Evolutionary conservation across 2,888 invertebrate species (phyloP).

Genomic region (Endomychus coccineus): DNA sequence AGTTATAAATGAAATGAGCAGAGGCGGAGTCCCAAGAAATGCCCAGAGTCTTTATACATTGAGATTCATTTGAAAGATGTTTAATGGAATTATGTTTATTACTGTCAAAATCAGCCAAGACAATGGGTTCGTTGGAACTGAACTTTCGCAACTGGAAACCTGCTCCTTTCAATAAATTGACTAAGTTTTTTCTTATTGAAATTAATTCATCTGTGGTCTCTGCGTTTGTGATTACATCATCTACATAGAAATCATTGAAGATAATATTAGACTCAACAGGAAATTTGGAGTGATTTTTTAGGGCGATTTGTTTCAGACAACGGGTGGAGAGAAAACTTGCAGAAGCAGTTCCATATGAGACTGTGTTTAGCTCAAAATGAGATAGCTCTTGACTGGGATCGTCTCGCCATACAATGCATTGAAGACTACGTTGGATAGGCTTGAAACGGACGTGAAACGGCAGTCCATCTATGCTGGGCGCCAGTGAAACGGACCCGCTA

Average conservation of each 20-base stretch:
- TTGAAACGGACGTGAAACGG: too few species aligned
- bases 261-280: background rate
- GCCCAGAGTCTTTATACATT: background rate
- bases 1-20: background rate
- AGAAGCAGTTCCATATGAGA: slow-evolving; percentile 1
- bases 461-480: too few species aligned
- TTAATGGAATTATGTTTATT: background rate
- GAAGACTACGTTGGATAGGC: too few species aligned
- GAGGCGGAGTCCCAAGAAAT: background rate
- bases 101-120: background rate
- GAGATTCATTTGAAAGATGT: background rate
- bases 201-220: background rate
- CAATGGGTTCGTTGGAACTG: slow-evolving; percentile 1
- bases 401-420: too few species aligned
- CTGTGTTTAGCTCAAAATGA: too few species aligned
- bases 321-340: slow-evolving; percentile 1
- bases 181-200: slow-evolving; percentile 1
- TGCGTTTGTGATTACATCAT: too few species aligned
- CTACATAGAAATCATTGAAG: slow-evolving; percentile 5
- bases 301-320: background rate
- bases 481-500: too few species aligned
- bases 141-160: background rate
- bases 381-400: too few species aligned
- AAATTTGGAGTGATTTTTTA: slow-evolving; percentile 1
- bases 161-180: background rate